phyloP scores from a whole-genome alignment of 37 sponge, comb jelly and placozoan species.

The Agelas oroides region DNA sequence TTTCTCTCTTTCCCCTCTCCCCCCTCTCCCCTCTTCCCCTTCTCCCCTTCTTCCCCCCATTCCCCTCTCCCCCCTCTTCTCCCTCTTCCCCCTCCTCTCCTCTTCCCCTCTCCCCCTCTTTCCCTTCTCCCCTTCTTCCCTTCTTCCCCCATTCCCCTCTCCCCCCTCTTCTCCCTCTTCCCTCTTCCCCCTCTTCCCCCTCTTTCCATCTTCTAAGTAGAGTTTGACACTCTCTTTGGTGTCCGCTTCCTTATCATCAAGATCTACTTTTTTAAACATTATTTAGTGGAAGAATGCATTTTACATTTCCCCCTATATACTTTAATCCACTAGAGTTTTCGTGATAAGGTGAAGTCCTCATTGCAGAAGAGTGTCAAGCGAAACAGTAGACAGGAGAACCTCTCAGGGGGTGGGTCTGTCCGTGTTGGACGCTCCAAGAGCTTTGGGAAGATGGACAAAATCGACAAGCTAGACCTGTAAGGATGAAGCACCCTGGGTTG shows the following conservation, averaged over 20 bases:
- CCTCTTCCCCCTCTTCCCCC: neutral
- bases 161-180: neutral
- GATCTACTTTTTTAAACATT: no score
- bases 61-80: no score
- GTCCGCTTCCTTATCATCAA: no score
- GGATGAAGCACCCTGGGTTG: neutral
- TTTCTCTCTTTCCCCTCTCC: neutral
- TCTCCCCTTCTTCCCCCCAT: no score
- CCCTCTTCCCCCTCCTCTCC: no score
- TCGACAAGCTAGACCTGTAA: constrained; percentile 33
- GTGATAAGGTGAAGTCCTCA: constrained; percentile 51
- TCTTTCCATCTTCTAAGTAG: no score
- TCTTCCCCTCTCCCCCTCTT: neutral
- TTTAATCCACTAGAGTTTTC: constrained; percentile 33
- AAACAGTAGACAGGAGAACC: constrained; percentile 6
- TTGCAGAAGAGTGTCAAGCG: constrained; percentile 47
- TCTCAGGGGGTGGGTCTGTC: constrained; percentile 39
- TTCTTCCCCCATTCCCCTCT: neutral
- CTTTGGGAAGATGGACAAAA: constrained; percentile 49
- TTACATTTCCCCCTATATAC: no score
- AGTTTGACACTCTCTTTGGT: no score
- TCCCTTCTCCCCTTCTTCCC: neutral
- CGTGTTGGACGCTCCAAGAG: constrained; percentile 45
- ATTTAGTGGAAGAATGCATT: no score
- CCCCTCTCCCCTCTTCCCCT: neutral